Evolutionary conservation across 2,888 invertebrate species (phyloP).

Genomic region (Endotricha flammealis): DNA sequence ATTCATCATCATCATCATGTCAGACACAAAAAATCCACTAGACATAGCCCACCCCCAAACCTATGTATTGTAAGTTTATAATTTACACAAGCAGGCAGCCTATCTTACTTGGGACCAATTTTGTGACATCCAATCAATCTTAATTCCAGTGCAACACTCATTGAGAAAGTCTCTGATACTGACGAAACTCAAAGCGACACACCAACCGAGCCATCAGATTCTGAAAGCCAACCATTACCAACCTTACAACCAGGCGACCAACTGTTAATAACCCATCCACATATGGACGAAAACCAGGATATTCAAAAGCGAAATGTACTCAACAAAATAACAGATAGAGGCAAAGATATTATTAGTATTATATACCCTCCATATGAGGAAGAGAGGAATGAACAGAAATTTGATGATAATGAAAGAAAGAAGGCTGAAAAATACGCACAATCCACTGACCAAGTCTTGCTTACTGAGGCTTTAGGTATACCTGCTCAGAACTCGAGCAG

Average conservation of each 20-base stretch:
- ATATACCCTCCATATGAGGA: conserved; percentile 67
- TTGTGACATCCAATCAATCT: too few species aligned
- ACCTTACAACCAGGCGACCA: conserved; percentile 82
- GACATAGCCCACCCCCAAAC: too few species aligned
- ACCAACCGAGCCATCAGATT: conserved; percentile 25
- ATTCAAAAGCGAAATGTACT: conserved; percentile 58
- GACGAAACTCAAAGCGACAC: conserved; percentile 21
- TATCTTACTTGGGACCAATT: too few species aligned
- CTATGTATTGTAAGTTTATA: too few species aligned
- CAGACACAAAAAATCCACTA: too few species aligned
- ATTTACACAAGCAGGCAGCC: too few species aligned
- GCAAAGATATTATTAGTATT: conserved; percentile 68
- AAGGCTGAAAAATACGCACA: conserved; percentile 69
- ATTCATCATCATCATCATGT: too few species aligned
- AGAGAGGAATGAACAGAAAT: conserved; percentile 59
- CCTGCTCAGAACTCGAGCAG: conserved; percentile 25
- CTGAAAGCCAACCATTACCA: conserved; percentile 57
- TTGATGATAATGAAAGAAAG: conserved; percentile 62
- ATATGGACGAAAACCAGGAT: conserved; percentile 41
- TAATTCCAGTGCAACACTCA: conserved; percentile 28
- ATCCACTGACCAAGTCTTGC: conserved; percentile 56
- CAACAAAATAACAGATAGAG: conserved; percentile 62
- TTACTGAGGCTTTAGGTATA: conserved; percentile 50
- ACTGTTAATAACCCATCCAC: conserved; percentile 66
- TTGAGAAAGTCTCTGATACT: conserved; percentile 25